Percentiles rank a stretch among this genome's conserved stretches.
These are phyloP conservation scores for Oryzias curvinotus DNA, from an alignment of 2,113 vertebrate genomes.

Conservation along the genomic window DNA sequence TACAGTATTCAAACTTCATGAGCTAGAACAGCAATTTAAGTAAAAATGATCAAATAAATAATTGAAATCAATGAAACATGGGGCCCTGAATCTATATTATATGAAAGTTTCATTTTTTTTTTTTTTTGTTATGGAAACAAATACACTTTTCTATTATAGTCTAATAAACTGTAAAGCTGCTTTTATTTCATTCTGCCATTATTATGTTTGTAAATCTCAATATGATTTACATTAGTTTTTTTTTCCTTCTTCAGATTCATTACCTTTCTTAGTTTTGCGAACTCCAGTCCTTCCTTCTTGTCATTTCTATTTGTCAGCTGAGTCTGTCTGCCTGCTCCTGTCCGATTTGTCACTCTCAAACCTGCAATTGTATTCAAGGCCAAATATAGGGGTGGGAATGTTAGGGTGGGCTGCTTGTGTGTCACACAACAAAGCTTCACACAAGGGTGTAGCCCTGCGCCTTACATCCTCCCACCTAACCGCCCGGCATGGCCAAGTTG, in stretches of 20 bases:
- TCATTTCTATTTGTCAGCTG: slow-evolving; percentile 65
- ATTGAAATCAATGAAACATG: too few relatives aligned
- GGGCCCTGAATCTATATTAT: too few relatives aligned
- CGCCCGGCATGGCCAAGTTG: slow-evolving; percentile 69
- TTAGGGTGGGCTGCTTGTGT: slow-evolving; percentile 76
- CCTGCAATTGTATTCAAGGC: slow-evolving; percentile 84
- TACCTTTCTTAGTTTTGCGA: slow-evolving; percentile 5
- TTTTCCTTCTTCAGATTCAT: background rate
- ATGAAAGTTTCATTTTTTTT: too few relatives aligned
- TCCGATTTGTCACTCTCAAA: slow-evolving; percentile 78
- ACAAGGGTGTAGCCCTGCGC: slow-evolving; percentile 77
- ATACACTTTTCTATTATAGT: too few relatives aligned
- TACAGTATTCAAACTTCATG: too few relatives aligned
- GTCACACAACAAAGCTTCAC: slow-evolving; percentile 76
- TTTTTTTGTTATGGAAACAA: too few relatives aligned
- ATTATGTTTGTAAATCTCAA: background rate
- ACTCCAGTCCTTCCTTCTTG: slow-evolving; percentile 26
- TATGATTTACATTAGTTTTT: background rate
- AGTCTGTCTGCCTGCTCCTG: slow-evolving; percentile 60
- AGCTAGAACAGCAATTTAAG: too few relatives aligned
- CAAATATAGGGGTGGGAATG: slow-evolving; percentile 79
- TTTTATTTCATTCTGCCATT: too few relatives aligned
- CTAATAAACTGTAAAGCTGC: too few relatives aligned
- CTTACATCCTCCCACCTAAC: slow-evolving; percentile 77
- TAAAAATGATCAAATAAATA: too few relatives aligned